Base-by-base conservation (phyloP, 2,888 invertebrate genomes). In the Cryptus armator region DNA sequence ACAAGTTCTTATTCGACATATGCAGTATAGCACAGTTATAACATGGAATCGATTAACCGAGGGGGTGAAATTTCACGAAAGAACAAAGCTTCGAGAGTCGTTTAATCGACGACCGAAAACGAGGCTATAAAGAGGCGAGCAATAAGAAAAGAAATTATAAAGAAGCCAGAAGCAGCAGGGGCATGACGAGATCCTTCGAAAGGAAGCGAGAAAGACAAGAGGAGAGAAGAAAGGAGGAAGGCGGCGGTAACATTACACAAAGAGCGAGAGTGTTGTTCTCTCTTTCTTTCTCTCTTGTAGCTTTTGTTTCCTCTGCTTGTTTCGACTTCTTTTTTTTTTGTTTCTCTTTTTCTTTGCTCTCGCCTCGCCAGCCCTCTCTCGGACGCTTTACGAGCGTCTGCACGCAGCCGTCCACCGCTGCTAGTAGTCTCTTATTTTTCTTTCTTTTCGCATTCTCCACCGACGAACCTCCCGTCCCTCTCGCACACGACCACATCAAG, bases 211-310 rank as follows among this genome's bases (percentile, higher is more conserved):
- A 71, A 37, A 37, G 32, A 62, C 59, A 14, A 37, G 37, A 43
- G n/a, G 4, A 71, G 32, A 16, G 9, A 43, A 43, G 19, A 43
- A 43, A 43, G 43, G 43, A 70, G 24, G 70, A 56, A 19, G 56
- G 71, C 71, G 71, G 71, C 37, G 67, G 16, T 37, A 67, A 71
- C 43, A 37, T 71, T 53, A 53, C 53, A 71, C 71, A 53, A 71
- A 71, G 71, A 71, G 53, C 56, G 43, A 71, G 53, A 51, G 71
- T 56, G 43, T 51, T 71, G 71, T 53, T 71, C 12, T 37, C 71
- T 53, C 53, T 53, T 37, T 19, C 70, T 29, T 32, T 43, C 19
- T 71, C 32, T 71, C 71, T 56, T 19, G 46, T n/a, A 14, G 32
- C 68, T 70, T 70, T 70, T 70, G 32, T 70, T 51, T 51, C 46